Base-by-base conservation (phyloP, 1,140 invertebrate species). In the Trinorchestia longiramus region DNA sequence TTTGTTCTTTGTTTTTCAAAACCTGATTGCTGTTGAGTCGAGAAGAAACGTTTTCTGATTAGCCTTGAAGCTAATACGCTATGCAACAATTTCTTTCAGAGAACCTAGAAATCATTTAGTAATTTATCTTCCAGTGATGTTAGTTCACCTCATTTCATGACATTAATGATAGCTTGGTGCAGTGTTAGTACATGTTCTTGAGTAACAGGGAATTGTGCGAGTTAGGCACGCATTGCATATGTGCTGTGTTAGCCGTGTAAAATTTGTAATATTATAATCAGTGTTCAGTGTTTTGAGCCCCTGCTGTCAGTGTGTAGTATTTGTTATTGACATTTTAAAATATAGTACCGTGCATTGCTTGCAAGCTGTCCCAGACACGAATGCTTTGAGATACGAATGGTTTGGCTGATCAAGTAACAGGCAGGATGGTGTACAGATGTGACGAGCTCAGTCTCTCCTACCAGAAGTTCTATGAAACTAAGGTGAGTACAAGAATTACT, bases 361-460 rank as follows among this genome's bases (percentile, higher is more conserved):
- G 11, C 3, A 77, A 77, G 62, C 36, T 11, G 62, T 77, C 62
- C 28, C 11, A 77, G 28, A 77, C 62, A 77, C 62, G 11, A 11
- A 77, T 77, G 62, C 15, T 77, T 15, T 36, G 15, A 77, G 28
- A 77, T 28, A 77, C 62, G 11, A 11, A 77, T 77, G 62, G 62
- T 77, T 15, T 77, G 62, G 36, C 11, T 77, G 62, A 1, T 36
- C 62, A 77, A 77, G 92, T 40, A 0, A 28, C 36, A 11, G 92
- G 44, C 47, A 94, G 44, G 40, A 94, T 94, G 92, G 92, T 94
- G 43, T 94, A 94, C 92, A 6, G 92, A 43, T 94, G 92, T 40
- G 92, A 94, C 92, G 92, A 94, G 43, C 92, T 94, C 44, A 47
- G 43, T 94, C 44, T 94, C 6, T 94, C 92, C 40, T 94, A 94